A percentile compares a stretch with the other conserved stretches of the same genome.
Evolutionary conservation across 2,888 invertebrate species (phyloP).

Genomic region (Stenodema calcarata): DNA sequence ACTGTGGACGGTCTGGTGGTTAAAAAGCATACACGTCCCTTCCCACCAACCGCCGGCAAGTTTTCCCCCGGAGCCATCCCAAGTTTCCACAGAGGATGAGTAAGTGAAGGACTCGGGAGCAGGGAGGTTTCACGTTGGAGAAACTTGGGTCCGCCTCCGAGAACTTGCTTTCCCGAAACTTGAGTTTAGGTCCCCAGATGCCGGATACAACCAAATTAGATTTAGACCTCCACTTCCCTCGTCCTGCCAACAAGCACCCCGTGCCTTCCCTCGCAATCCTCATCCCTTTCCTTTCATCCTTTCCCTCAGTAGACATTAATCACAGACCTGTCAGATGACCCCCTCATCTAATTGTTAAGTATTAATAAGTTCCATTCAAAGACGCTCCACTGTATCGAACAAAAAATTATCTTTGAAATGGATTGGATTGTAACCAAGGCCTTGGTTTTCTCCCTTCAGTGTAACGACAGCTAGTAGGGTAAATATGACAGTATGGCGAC

Average conservation of each 20-base stretch:
- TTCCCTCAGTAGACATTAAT: slow-evolving; percentile 49
- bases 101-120: not conserved
- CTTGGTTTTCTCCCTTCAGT: too few relatives aligned
- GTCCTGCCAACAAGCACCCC: not conserved
- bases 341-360: slow-evolving; percentile 49
- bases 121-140: not conserved
- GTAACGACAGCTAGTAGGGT: too few relatives aligned
- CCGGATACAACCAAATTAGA: slow-evolving; percentile 54
- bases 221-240: slow-evolving; percentile 43
- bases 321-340: slow-evolving; percentile 49
- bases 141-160: slow-evolving; percentile 30
- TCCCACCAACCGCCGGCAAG: not conserved
- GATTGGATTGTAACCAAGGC: too few relatives aligned
- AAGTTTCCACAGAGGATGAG: not conserved
- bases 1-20: not conserved
- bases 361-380: slow-evolving; percentile 44
- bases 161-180: slow-evolving; percentile 46
- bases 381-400: too few relatives aligned
- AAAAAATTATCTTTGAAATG: too few relatives aligned
- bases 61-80: slow-evolving; percentile 40
- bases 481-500: too few relatives aligned
- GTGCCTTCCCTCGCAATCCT: slow-evolving; percentile 8
- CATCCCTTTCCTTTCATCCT: slow-evolving; percentile 19
- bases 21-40: slow-evolving; percentile 46
- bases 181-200: slow-evolving; percentile 51